These are phyloP conservation scores for Tolypeutes matacus DNA, from an alignment of 2,797 vertebrate genomes.

Conservation along the genomic window DNA sequence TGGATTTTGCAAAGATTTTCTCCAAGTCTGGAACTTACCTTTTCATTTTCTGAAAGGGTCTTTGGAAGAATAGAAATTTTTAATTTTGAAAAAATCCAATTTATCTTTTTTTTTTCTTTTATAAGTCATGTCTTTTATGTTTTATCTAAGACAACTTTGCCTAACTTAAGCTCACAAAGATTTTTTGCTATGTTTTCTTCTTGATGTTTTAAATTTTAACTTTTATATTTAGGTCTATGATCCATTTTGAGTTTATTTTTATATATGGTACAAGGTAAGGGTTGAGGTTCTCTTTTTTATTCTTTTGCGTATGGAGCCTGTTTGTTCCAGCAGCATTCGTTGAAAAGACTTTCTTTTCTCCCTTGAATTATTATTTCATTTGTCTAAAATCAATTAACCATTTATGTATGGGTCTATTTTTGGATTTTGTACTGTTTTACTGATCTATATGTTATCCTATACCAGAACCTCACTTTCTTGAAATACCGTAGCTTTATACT, in stretches of 20 bases:
- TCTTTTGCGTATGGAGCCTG: neutral
- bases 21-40: neutral
- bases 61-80: slow-evolving; percentile 54
- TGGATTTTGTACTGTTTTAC: neutral
- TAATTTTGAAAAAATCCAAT: slow-evolving; percentile 3
- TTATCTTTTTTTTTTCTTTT: slow-evolving; percentile 38
- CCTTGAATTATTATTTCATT: neutral
- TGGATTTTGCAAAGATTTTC: slow-evolving; percentile 13
- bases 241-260: neutral
- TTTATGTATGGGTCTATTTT: neutral
- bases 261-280: neutral
- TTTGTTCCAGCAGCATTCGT: neutral
- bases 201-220: slow-evolving; percentile 4
- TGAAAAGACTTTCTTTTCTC: neutral
- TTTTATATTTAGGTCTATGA: neutral
- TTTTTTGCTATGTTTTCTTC: slow-evolving; percentile 32
- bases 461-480: neutral
- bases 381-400: neutral
- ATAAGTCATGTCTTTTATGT: neutral
- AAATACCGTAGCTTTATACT: neutral
- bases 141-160: slow-evolving; percentile 25
- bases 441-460: neutral
- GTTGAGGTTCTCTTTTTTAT: neutral
- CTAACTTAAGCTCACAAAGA: neutral
- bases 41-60: neutral